These are phyloP conservation scores for Pycnomerus fuliginosus DNA, from an alignment of 2,888 invertebrate genomes.

Conservation along the genomic window DNA sequence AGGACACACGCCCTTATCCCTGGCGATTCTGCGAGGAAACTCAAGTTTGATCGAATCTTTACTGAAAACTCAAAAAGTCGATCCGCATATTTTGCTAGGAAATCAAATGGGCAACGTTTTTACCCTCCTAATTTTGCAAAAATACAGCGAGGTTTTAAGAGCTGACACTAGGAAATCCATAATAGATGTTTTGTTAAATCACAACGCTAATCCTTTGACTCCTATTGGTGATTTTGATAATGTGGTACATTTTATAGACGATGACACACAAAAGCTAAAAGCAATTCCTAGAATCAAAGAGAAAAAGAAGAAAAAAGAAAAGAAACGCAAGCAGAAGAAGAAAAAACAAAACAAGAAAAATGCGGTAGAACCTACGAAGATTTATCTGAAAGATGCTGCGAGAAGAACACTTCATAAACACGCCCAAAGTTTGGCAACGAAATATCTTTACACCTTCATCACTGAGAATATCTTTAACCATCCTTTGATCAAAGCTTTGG, in stretches of 20 bases:
- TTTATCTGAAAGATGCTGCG: slow-evolving; percentile 28
- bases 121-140: slow-evolving; percentile 41
- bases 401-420: slow-evolving; percentile 30
- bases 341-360: slow-evolving; percentile 1
- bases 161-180: slow-evolving; percentile 31
- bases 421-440: slow-evolving; percentile 33
- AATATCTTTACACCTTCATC: slow-evolving; percentile 36
- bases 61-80: slow-evolving; percentile 31
- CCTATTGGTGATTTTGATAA: slow-evolving; percentile 38
- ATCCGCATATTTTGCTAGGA: slow-evolving; percentile 40
- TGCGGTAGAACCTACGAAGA: slow-evolving; percentile 18
- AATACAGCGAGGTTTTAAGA: slow-evolving; percentile 37
- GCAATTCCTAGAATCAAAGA: slow-evolving; percentile 5
- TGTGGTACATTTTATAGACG: slow-evolving; percentile 39
- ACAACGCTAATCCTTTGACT: slow-evolving; percentile 43
- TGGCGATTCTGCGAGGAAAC: slow-evolving; percentile 47
- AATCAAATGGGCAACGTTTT: slow-evolving; percentile 46
- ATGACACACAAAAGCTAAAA: slow-evolving; percentile 6
- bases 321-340: slow-evolving; percentile 1
- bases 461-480: slow-evolving; percentile 33
- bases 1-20: slow-evolving; percentile 46
- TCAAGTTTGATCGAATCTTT: slow-evolving; percentile 35
- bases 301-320: slow-evolving; percentile 9
- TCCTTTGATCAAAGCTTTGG: slow-evolving; percentile 29
- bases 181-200: slow-evolving; percentile 34